Evolutionary conservation across 2,113 vertebrate species (phyloP).

Genomic region (Garra rufa): DNA sequence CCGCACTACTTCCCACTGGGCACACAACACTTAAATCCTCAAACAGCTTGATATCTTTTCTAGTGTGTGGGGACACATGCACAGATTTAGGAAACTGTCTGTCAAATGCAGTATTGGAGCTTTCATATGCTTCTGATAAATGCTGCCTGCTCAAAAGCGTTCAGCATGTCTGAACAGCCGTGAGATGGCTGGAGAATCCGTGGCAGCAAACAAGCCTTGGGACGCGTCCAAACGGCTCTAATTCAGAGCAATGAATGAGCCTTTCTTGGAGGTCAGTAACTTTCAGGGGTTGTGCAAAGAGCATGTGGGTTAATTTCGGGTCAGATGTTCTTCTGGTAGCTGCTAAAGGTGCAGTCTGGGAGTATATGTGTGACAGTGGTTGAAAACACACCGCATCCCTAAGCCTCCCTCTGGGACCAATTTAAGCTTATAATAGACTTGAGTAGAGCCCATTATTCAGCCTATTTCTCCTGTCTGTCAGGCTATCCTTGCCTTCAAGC

Average conservation of each 20-base stretch:
- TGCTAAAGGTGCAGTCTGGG: background rate
- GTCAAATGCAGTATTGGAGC: constrained; percentile 10
- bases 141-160: constrained; percentile 2
- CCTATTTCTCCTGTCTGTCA: constrained; percentile 31
- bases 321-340: constrained; percentile 27
- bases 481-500: background rate
- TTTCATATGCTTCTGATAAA: constrained; percentile 24
- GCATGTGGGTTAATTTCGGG: constrained; percentile 32
- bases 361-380: constrained; percentile 15
- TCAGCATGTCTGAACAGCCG: constrained; percentile 14
- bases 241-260: constrained; percentile 13
- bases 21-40: constrained; percentile 20
- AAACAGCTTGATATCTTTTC: constrained; percentile 28
- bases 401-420: constrained; percentile 25
- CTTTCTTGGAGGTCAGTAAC: background rate
- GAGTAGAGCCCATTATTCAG: constrained; percentile 31
- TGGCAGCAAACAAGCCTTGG: constrained; percentile 14
- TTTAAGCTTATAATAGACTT: constrained; percentile 33
- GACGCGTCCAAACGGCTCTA: background rate
- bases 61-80: constrained; percentile 11
- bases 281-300: constrained; percentile 11
- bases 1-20: constrained; percentile 6
- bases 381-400: constrained; percentile 19
- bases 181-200: constrained; percentile 1
- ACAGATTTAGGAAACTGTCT: constrained; percentile 13